A percentile compares a stretch with the other conserved stretches of the same genome.
Conservation (phyloP, 2,888 invertebrate species). For the Brassicogethes aeneus region DNA sequence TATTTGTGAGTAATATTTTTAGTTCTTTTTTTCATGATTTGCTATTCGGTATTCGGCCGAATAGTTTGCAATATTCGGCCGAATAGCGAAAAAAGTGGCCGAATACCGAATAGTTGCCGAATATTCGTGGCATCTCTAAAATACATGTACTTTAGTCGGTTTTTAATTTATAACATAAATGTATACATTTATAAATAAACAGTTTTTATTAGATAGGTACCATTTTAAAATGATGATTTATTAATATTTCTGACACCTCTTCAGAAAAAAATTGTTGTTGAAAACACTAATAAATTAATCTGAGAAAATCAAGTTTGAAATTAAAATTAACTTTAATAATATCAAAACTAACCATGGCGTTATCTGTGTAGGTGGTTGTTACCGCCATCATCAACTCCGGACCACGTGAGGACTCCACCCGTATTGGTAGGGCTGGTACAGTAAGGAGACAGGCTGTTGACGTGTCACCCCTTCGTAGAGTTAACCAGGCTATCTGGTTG, state of each 20-base stretch:
- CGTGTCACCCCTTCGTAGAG: conserved; percentile 94
- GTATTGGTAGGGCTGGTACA: conserved; percentile 99
- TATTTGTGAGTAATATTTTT: too few species aligned
- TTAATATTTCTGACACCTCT: conserved; percentile 37
- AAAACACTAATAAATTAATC: conserved; percentile 8
- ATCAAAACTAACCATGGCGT: conserved; percentile 4
- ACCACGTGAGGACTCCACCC: conserved; percentile 98
- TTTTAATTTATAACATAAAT: too few species aligned
- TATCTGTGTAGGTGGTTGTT: conserved; percentile 63
- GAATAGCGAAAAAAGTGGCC: too few species aligned
- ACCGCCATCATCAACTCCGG: conserved; percentile 99
- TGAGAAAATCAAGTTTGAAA: too few species aligned
- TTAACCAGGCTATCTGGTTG: conserved; percentile 99
- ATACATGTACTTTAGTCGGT: too few species aligned
- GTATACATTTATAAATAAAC: too few species aligned
- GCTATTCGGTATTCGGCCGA: too few species aligned
- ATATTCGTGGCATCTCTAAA: too few species aligned
- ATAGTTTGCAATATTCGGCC: too few species aligned
- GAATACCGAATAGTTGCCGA: too few species aligned
- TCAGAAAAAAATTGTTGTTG: conserved; percentile 28
- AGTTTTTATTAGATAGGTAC: not conserved
- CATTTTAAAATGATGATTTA: conserved; percentile 10
- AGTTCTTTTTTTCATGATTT: too few species aligned
- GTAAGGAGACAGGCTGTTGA: conserved; percentile 99
- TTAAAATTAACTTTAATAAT: too few species aligned